A percentile compares a stretch with the other conserved stretches of the same genome.
These are phyloP conservation scores for Planococcus citri DNA, from an alignment of 1,140 invertebrate species.

Conservation along the genomic window DNA sequence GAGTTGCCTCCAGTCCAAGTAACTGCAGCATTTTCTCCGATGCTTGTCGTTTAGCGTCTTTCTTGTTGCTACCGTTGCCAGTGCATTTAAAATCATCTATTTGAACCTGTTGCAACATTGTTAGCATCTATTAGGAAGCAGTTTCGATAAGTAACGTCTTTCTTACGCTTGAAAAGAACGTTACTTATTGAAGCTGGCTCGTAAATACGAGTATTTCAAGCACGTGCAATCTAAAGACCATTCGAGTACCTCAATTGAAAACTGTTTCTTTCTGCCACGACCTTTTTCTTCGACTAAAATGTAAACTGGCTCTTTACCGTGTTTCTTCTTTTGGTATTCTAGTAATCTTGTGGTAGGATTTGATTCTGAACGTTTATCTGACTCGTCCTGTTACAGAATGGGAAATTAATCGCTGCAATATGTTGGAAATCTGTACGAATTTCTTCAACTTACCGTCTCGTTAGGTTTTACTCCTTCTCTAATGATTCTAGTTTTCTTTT, in stretches of 20 bases:
- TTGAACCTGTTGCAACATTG: too few relatives aligned
- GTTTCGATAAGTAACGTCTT: too few relatives aligned
- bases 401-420: too few relatives aligned
- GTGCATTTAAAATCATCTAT: slow-evolving; percentile 28
- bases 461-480: slow-evolving; percentile 35
- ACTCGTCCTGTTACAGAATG: not conserved
- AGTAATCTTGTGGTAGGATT: slow-evolving; percentile 16
- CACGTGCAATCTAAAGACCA: too few relatives aligned
- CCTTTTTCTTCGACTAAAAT: slow-evolving; percentile 18
- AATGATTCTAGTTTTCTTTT: slow-evolving; percentile 14
- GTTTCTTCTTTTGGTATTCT: slow-evolving; percentile 18
- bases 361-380: slow-evolving; percentile 9
- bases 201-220: too few relatives aligned
- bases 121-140: too few relatives aligned
- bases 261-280: not conserved
- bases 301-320: slow-evolving; percentile 17
- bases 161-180: too few relatives aligned
- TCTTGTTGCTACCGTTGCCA: slow-evolving; percentile 89
- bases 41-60: slow-evolving; percentile 85
- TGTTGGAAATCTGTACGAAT: too few relatives aligned
- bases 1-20: not conserved
- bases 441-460: not conserved
- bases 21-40: slow-evolving; percentile 53
- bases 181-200: too few relatives aligned
- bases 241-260: slow-evolving; percentile 5